Conservation (phyloP, 2,113 vertebrate species). For the Silurus asotus region DNA sequence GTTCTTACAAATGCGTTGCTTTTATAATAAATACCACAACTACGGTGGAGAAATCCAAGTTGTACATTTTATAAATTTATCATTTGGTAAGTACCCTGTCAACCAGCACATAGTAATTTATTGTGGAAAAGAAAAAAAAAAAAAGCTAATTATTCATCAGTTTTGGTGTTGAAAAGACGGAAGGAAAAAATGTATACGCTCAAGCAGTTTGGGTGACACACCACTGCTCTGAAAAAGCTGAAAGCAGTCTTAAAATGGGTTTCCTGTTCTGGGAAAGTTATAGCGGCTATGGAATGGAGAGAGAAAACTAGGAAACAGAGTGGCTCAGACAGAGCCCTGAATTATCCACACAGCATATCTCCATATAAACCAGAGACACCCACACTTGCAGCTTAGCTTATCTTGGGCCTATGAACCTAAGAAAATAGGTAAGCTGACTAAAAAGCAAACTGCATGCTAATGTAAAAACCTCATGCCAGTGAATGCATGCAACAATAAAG, state of each 20-base stretch:
- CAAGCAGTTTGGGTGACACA: neutral
- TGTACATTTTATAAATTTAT: neutral
- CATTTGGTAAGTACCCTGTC: constrained; percentile 3
- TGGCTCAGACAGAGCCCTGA: constrained; percentile 44
- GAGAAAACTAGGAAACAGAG: constrained; percentile 56
- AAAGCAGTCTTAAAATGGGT: constrained; percentile 40
- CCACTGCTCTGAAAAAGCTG: constrained; percentile 33
- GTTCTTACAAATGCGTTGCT: constrained; percentile 19
- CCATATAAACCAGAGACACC: constrained; percentile 46
- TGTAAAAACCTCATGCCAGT: constrained; percentile 62
- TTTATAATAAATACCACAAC: constrained; percentile 22
- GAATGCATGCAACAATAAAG: constrained; percentile 60
- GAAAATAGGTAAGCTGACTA: constrained; percentile 34
- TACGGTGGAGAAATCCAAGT: neutral
- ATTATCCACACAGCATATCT: constrained; percentile 29
- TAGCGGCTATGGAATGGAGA: constrained; percentile 45
- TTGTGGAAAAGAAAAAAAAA: neutral
- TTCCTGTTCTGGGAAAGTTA: constrained; percentile 57
- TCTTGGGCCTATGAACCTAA: constrained; percentile 55
- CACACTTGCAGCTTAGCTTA: constrained; percentile 61
- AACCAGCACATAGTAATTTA: neutral
- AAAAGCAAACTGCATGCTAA: constrained; percentile 44
- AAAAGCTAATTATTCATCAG: neutral
- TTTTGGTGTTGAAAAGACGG: neutral
- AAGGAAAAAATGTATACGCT: constrained; percentile 1